phyloP scores from a whole-genome alignment of 2,797 vertebrate species.

The Aplochiton taeniatus region DNA sequence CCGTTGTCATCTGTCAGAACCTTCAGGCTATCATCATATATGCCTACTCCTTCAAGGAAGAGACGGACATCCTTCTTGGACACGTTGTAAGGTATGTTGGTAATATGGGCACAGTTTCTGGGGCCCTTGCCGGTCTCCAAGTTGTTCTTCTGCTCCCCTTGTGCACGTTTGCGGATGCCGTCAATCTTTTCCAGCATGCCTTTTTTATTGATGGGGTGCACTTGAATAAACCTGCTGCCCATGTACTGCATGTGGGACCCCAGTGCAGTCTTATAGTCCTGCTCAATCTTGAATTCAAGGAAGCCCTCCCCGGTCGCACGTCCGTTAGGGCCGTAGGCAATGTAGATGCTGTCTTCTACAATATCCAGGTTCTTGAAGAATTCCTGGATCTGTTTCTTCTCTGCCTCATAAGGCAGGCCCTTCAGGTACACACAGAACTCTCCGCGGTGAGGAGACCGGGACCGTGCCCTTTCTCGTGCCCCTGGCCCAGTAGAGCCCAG shows the following conservation, averaged over 20 bases:
- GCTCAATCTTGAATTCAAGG: constrained; percentile 92
- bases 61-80: constrained; percentile 93
- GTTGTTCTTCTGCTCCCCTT: constrained; percentile 87
- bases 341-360: constrained; percentile 96
- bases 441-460: constrained; percentile 92
- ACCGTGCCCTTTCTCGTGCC: constrained; percentile 80
- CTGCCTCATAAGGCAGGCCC: constrained; percentile 95
- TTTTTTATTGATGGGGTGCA: constrained; percentile 94
- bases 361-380: constrained; percentile 96
- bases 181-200: constrained; percentile 98
- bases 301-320: constrained; percentile 97
- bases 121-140: constrained; percentile 78
- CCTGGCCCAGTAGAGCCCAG: constrained; percentile 4
- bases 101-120: constrained; percentile 91
- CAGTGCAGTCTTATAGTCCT: constrained; percentile 91
- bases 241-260: constrained; percentile 98
- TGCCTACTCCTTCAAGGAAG: constrained; percentile 90
- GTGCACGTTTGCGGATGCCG: constrained; percentile 88
- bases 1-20: constrained; percentile 91
- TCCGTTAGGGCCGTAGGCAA: constrained; percentile 94
- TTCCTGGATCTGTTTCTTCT: constrained; percentile 95
- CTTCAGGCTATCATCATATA: constrained; percentile 91
- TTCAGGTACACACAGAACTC: constrained; percentile 96
- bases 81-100: constrained; percentile 96
- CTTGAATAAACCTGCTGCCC: constrained; percentile 97